These are phyloP conservation scores for Miltochrista miniata DNA, from an alignment of 2,888 invertebrate genomes.

Conservation along the genomic window DNA sequence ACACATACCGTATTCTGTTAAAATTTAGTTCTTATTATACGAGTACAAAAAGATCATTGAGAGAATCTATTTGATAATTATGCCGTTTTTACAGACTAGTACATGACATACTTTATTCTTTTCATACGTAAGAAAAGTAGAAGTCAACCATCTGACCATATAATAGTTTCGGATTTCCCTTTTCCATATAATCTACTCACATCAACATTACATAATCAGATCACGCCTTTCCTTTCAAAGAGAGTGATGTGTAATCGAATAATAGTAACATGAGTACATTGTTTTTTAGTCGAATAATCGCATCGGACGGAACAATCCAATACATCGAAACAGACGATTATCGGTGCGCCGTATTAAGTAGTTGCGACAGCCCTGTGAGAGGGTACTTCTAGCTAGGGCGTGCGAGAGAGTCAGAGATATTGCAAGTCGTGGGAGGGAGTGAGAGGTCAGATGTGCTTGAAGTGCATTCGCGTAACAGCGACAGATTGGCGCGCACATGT, in stretches of 20 bases:
- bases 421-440: slow-evolving; percentile 25
- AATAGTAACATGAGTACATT: slow-evolving; percentile 42
- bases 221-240: slow-evolving; percentile 14
- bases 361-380: slow-evolving; percentile 62
- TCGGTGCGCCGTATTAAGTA: slow-evolving; percentile 69
- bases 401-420: slow-evolving; percentile 43
- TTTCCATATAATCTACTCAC: not conserved
- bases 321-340: slow-evolving; percentile 70
- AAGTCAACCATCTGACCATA: not conserved
- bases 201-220: slow-evolving; percentile 9
- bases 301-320: slow-evolving; percentile 75
- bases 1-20: no score
- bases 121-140: no score
- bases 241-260: slow-evolving; percentile 38
- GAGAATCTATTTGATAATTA: no score
- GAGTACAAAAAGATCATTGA: no score
- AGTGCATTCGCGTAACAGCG: slow-evolving; percentile 71
- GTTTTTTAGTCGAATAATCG: slow-evolving; percentile 62
- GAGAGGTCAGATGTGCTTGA: slow-evolving; percentile 50
- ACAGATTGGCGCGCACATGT: slow-evolving; percentile 83
- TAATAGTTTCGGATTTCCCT: slow-evolving; percentile 2
- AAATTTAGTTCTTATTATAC: no score
- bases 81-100: no score
- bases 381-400: slow-evolving; percentile 44
- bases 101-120: no score